Percentiles rank a stretch among this genome's conserved stretches.
Conservation (phyloP, 1,140 invertebrate genomes). For the Nylanderia fulva region DNA sequence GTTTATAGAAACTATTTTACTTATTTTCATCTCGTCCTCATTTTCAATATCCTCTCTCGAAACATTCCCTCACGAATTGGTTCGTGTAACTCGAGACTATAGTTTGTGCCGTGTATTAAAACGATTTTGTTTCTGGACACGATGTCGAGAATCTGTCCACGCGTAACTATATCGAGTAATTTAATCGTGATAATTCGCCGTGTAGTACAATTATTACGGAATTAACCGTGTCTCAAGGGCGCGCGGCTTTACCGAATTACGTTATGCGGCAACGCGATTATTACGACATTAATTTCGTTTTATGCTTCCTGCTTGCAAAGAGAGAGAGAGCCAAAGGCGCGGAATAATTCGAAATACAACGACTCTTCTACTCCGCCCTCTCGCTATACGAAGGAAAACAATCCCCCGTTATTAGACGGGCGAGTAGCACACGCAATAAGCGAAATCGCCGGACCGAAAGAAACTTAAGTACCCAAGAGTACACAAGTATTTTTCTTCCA, state of each 20-base stretch:
- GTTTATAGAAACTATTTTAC: not conserved
- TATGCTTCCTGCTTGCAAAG: constrained; percentile 72
- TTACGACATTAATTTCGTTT: constrained; percentile 74
- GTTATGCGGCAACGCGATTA: constrained; percentile 64
- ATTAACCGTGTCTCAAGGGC: constrained; percentile 65
- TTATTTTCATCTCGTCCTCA: not conserved
- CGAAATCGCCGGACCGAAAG: constrained; percentile 52
- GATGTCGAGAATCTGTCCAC: not conserved
- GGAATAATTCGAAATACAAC: constrained; percentile 71
- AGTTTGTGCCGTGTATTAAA: too few species aligned
- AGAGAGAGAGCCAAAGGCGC: constrained; percentile 56
- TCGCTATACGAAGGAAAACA: constrained; percentile 56
- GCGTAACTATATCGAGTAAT: constrained; percentile 39
- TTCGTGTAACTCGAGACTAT: too few species aligned
- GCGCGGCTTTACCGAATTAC: constrained; percentile 62
- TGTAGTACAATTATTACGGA: constrained; percentile 73
- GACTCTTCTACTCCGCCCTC: constrained; percentile 48
- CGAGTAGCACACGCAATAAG: constrained; percentile 64
- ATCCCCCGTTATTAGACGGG: constrained; percentile 71
- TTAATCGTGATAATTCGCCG: constrained; percentile 64
- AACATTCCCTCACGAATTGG: not conserved
- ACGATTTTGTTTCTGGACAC: not conserved
- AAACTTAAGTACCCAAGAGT: constrained; percentile 67
- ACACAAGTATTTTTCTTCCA: constrained; percentile 26
- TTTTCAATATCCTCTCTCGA: not conserved